Evolutionary conservation across 1,140 invertebrate genomes (phyloP).

Genomic region (Plutomurus gul): DNA sequence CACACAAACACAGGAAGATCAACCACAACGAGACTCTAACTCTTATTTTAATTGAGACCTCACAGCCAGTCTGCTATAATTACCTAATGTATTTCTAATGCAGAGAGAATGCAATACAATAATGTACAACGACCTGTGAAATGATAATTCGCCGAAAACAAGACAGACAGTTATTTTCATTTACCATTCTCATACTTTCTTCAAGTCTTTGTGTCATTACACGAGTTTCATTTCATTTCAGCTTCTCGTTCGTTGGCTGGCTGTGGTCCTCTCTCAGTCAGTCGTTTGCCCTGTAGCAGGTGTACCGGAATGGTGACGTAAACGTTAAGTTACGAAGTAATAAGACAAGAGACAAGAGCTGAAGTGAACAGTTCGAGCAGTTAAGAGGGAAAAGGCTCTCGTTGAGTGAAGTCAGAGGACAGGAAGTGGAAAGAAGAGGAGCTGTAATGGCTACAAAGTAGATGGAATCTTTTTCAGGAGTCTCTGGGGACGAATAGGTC

Average conservation of each 20-base stretch:
- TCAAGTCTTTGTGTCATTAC: no score
- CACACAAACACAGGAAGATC: no score
- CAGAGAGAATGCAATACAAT: no score
- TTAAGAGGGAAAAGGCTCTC: neutral
- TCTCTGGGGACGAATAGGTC: constrained; percentile 41
- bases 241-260: neutral
- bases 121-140: no score
- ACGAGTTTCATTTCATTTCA: neutral
- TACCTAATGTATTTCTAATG: no score
- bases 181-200: no score
- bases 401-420: neutral
- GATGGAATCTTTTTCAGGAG: constrained; percentile 34
- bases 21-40: no score
- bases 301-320: neutral
- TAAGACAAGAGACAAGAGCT: constrained; percentile 12
- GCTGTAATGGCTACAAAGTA: constrained; percentile 31
- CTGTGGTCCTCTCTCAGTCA: neutral
- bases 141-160: no score
- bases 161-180: no score
- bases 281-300: constrained; percentile 11
- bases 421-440: constrained; percentile 24
- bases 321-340: constrained; percentile 12
- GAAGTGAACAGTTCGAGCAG: neutral
- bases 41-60: no score
- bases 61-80: no score